These are phyloP conservation scores for Tiliacea aurago DNA, from an alignment of 2,888 invertebrate genomes.

Conservation along the genomic window DNA sequence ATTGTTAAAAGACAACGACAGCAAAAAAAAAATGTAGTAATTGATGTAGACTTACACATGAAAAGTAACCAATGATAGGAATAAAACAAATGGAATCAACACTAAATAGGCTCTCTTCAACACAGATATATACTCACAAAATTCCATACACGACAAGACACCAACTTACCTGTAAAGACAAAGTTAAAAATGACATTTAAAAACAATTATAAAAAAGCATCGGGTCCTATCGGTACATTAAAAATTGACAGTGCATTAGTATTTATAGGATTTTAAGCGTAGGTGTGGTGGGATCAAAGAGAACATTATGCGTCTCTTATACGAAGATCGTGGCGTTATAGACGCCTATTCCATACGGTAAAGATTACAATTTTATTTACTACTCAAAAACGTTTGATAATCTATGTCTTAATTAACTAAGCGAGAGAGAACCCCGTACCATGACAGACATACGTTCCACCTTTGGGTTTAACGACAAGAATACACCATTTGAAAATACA, in stretches of 20 bases:
- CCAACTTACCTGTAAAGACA: conserved; percentile 78
- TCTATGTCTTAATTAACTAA: conserved; percentile 90
- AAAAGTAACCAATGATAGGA: not conserved
- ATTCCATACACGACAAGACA: conserved; percentile 41
- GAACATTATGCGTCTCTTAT: conserved; percentile 84
- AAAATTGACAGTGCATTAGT: conserved; percentile 89
- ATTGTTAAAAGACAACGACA: not conserved
- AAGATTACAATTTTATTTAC: conserved; percentile 90
- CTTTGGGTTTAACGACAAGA: conserved; percentile 53
- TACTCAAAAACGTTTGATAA: conserved; percentile 89
- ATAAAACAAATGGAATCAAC: not conserved
- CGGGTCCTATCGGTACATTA: conserved; percentile 83
- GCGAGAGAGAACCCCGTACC: conserved; percentile 82
- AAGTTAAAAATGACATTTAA: conserved; percentile 72
- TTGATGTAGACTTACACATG: not conserved
- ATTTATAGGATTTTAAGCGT: conserved; percentile 81
- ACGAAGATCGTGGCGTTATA: conserved; percentile 87
- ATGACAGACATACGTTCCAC: conserved; percentile 68
- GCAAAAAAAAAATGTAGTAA: not conserved
- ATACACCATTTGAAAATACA: conserved; percentile 40
- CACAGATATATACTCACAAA: conserved; percentile 49
- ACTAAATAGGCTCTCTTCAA: not conserved
- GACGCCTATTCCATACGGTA: conserved; percentile 86
- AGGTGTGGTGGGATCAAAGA: conserved; percentile 89
- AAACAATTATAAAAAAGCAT: conserved; percentile 67